Percentiles rank a stretch among this genome's conserved stretches.
Evolutionary conservation across 2,113 vertebrate genomes (phyloP).

Genomic region (Coturnix japonica): DNA sequence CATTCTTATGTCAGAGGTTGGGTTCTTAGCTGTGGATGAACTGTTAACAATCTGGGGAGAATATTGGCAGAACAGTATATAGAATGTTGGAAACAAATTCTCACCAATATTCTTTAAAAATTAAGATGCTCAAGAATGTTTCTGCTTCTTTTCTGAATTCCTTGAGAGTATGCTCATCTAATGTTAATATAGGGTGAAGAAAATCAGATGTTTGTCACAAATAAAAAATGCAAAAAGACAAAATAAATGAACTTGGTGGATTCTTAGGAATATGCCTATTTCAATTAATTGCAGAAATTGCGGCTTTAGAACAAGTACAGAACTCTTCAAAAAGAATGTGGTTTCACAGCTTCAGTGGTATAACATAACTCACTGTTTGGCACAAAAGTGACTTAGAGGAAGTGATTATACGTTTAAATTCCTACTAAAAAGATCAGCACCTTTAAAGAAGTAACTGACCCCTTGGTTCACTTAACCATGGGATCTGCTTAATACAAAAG

Average conservation of each 20-base stretch:
- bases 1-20: background rate
- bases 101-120: background rate
- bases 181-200: background rate
- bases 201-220: background rate
- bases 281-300: background rate
- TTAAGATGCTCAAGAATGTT: background rate
- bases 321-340: background rate
- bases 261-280: background rate
- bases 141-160: background rate
- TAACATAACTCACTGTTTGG: background rate
- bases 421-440: background rate
- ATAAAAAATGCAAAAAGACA: background rate
- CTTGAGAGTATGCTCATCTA: background rate
- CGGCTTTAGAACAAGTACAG: background rate
- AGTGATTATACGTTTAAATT: constrained; percentile 14
- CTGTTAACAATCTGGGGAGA: background rate
- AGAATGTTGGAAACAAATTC: background rate
- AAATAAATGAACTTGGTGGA: background rate
- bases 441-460: background rate
- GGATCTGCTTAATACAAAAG: background rate
- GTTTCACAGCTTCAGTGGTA: background rate
- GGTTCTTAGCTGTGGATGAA: background rate
- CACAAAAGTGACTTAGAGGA: background rate
- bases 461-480: background rate
- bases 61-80: background rate